Evolutionary conservation across 2,888 invertebrate genomes (phyloP).

Genomic region (Agrilus cyanescens): DNA sequence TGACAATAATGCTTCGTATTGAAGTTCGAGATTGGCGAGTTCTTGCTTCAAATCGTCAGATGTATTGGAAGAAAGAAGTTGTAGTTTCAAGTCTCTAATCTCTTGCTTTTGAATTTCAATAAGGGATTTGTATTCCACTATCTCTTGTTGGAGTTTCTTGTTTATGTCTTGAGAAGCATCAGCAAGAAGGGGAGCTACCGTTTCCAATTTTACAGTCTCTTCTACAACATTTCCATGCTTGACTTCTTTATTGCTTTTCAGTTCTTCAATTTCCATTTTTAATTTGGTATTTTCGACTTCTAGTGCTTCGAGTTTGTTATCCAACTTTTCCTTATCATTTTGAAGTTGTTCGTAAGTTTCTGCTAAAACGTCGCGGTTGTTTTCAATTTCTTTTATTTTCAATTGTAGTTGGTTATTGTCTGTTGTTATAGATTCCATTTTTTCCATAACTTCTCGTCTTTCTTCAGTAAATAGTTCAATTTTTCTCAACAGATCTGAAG

Average conservation of each 20-base stretch:
- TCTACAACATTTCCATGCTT: conserved; percentile 30
- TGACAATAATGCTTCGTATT: conserved; percentile 21
- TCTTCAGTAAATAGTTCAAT: conserved; percentile 58
- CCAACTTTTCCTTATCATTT: conserved; percentile 39
- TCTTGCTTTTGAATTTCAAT: conserved; percentile 21
- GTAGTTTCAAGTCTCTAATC: conserved; percentile 18
- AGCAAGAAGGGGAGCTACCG: not conserved
- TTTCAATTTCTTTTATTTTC: conserved; percentile 40
- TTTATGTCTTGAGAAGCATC: conserved; percentile 1
- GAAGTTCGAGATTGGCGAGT: conserved; percentile 10
- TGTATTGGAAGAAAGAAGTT: conserved; percentile 12
- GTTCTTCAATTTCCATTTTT: conserved; percentile 31
- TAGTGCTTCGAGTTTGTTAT: conserved; percentile 34
- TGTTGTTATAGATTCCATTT: conserved; percentile 48
- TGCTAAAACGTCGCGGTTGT: conserved; percentile 31
- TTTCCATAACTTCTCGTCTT: conserved; percentile 56
- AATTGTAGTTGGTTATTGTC: conserved; percentile 47
- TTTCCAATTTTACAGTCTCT: conserved; percentile 7
- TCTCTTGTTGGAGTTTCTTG: conserved; percentile 11
- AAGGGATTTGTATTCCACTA: conserved; percentile 19
- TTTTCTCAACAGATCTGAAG: conserved; percentile 51
- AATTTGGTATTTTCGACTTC: conserved; percentile 27
- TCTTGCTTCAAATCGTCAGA: conserved; percentile 8
- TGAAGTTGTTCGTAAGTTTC: conserved; percentile 34
- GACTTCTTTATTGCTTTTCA: conserved; percentile 31